phyloP scores from a whole-genome alignment of 2,888 invertebrate species.

The Cataglyphis rosenhaueri region DNA sequence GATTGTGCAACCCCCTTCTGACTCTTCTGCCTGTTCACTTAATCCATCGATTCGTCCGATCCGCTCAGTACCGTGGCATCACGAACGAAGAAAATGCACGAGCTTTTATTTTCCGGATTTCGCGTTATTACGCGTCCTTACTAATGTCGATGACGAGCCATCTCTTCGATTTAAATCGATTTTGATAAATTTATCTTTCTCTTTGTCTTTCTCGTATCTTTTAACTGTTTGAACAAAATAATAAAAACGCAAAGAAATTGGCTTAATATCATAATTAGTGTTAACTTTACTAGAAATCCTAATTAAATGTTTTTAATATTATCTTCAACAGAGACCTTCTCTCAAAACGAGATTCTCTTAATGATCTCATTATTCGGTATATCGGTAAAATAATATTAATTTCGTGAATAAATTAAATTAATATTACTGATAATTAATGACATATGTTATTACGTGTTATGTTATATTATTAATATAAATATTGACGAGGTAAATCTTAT shows the following conservation, averaged over 20 bases:
- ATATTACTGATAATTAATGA: constrained; percentile 32
- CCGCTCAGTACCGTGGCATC: constrained; percentile 34
- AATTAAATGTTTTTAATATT: constrained; percentile 15
- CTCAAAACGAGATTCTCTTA: constrained; percentile 9
- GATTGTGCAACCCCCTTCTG: constrained; percentile 50
- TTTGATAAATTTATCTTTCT: not conserved
- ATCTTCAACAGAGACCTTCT: not conserved
- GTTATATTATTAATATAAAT: constrained; percentile 14
- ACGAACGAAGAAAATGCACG: constrained; percentile 49
- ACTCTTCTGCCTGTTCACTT: constrained; percentile 36
- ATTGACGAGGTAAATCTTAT: not conserved
- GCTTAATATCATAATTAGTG: constrained; percentile 5
- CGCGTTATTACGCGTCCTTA: constrained; percentile 56
- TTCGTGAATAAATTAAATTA: constrained; percentile 14
- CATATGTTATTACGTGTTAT: not conserved
- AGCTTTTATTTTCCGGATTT: constrained; percentile 61
- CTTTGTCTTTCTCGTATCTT: not conserved
- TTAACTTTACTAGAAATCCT: not conserved
- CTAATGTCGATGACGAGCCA: constrained; percentile 2
- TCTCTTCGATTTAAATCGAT: constrained; percentile 20
- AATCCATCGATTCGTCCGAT: constrained; percentile 60
- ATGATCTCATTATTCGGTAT: constrained; percentile 27
- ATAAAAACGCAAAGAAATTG: not conserved
- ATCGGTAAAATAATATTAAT: constrained; percentile 15
- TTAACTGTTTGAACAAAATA: not conserved